Evolutionary conservation across 2,113 vertebrate species (phyloP), one percentile per base, ranked within the genome.

Genomic region (Callaeas wilsoni): DNA sequence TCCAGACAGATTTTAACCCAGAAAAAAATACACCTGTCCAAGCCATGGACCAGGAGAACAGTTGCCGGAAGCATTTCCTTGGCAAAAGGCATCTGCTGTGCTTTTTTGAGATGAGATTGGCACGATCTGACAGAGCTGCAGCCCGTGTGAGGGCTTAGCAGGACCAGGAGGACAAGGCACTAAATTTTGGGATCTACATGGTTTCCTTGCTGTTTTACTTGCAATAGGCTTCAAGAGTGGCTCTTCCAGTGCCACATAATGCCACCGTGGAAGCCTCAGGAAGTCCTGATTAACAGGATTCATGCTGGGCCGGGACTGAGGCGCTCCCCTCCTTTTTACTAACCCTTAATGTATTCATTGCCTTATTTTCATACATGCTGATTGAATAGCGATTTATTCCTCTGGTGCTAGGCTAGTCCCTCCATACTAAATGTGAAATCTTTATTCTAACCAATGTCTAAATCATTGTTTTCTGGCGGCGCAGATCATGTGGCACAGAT

Each of bases 401-500:
- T 96, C 97, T 78, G 94, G 89, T 87, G 94, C 97, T 68, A 87
- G 97, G 98, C 98, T 96, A 97, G 98, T 98, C 98, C 97, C 97
- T 97, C 90, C 94, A 91, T 97, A 97, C 98, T 98, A 98, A 97
- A 98, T 67, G 97, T 98, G 98, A 98, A 99, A 99, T 98, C 98
- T 98, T 98, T 98, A 98, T 98, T 98, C 98, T 89, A 96, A 97
- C 98, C 98, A 97, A 98, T 98, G 98, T 98, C 98, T 98, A 98
- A 98, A 98, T 98, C 98, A 98, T 98, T 98, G 98, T 98, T 98
- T 98, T 97, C 97, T 96, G 92, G 91, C 82, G 35, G 97, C 55
- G 64, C 88, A 85, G 98, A 98, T 98, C 98, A 98, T 98, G 98
- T 99, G 99, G 99, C 98, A 98, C 98, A 98, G 98, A 99, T 99